Percentiles rank a stretch among this genome's conserved stretches.
phyloP scores from a whole-genome alignment of 1,140 invertebrate genomes.

The Macrotrachela quadricornifera region DNA sequence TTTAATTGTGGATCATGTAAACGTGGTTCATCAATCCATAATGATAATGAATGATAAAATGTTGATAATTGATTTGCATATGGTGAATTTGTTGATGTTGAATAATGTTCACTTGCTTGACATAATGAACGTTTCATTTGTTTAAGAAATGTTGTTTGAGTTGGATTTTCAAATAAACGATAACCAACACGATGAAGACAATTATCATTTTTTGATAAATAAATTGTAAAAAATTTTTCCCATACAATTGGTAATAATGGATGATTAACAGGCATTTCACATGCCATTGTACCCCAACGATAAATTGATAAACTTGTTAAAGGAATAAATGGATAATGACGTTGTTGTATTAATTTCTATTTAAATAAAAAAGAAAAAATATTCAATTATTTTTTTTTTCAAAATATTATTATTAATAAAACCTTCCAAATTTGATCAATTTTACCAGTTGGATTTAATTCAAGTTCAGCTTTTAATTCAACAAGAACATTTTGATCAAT shows the following conservation, averaged over 20 bases:
- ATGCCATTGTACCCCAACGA: too few species aligned
- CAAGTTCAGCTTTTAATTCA: too few species aligned
- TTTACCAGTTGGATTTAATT: too few species aligned
- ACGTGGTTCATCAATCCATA: conserved; percentile 56
- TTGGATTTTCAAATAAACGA: conserved; percentile 12
- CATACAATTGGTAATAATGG: conserved; percentile 48
- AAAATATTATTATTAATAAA: too few species aligned
- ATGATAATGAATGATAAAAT: conserved; percentile 33
- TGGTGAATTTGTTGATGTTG: not conserved
- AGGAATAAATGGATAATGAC: too few species aligned
- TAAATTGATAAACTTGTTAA: too few species aligned
- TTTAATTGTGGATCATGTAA: conserved; percentile 46
- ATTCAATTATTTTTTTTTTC: too few species aligned
- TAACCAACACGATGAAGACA: not conserved
- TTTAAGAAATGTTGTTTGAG: conserved; percentile 38
- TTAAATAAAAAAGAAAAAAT: too few species aligned
- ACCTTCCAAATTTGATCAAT: too few species aligned
- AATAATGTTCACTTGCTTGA: conserved; percentile 41
- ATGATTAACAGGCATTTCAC: conserved; percentile 24
- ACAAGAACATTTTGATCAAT: too few species aligned
- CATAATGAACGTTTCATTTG: conserved; percentile 47
- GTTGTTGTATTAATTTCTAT: too few species aligned
- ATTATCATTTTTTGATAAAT: conserved; percentile 35
- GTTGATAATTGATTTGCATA: not conserved
- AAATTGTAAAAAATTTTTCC: conserved; percentile 57